Evolutionary conservation across 2,797 vertebrate species (phyloP).

Genomic region (Ctenosaura bakeri): DNA sequence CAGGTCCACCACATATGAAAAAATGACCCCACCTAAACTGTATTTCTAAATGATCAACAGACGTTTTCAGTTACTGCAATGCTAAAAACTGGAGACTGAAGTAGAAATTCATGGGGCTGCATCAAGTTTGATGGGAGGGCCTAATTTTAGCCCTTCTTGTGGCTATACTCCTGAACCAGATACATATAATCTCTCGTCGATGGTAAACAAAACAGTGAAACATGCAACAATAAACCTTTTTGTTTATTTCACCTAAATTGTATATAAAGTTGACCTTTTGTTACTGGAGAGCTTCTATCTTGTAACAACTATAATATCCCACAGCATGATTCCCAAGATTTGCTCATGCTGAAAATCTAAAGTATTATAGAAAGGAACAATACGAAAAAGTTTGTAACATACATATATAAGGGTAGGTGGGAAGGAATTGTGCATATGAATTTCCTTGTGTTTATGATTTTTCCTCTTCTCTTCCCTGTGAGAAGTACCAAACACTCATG

Average conservation of each 20-base stretch:
- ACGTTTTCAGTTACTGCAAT: too few relatives aligned
- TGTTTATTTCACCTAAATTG: neutral
- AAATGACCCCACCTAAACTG: too few relatives aligned
- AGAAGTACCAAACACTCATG: neutral
- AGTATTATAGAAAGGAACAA: neutral
- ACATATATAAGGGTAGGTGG: neutral
- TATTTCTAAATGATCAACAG: too few relatives aligned
- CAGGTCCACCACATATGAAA: too few relatives aligned
- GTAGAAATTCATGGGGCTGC: too few relatives aligned
- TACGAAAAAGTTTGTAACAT: neutral
- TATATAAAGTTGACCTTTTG: neutral
- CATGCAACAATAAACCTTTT: neutral
- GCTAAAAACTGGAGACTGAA: too few relatives aligned
- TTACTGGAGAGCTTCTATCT: neutral
- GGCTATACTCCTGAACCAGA: neutral
- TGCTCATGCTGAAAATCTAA: neutral
- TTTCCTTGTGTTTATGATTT: neutral
- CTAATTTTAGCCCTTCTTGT: too few relatives aligned
- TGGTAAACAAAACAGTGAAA: neutral
- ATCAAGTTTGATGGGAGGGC: too few relatives aligned
- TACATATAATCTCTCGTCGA: neutral
- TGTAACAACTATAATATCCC: too few relatives aligned
- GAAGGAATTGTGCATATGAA: neutral
- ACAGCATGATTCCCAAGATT: neutral
- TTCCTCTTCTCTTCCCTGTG: neutral